Base-by-base conservation (phyloP, 2,888 invertebrate species). In the Cephalotes varians region DNA sequence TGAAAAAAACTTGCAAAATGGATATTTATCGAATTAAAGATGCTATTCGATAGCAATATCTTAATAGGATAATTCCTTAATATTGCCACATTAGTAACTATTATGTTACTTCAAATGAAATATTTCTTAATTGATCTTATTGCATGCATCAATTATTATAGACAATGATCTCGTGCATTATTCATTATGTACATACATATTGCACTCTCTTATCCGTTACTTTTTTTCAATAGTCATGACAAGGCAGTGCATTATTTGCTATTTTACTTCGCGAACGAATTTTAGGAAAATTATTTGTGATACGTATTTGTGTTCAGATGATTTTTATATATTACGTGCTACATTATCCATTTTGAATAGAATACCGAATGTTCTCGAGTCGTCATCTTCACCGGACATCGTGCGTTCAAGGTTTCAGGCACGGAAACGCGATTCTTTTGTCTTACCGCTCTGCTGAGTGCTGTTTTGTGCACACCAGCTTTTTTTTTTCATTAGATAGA, bases 371-470 rank as follows among this genome's bases (percentile, higher is more conserved):
- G 88, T 88, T 72, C 64, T 65, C 69, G 64, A 87, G 82, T 85
- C 74, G 90, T 90, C 90, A 91, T 90, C 86, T 90, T 89, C 85
- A 72, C 74, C 84, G 69, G 71, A 64, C 31, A 28, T 76, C n/a
- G 28, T 51, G 34, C 49, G 49, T 54, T 37, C 25, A 25, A 69
- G 51, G 18, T 31, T 37, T 64, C 84, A 54, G 18, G 54, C 54
- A 71, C 25, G 54, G 37, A 51, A 71, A 84, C 79, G 85, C 87
- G 89, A 91, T 91, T 92, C 90, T 91, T 91, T 92, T 92, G 92
- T 92, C 88, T 92, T 90, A 87, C 91, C 91, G 91, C 91, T 92
- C 90, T 85, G 90, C 67, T 90, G 91, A 86, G 83, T 87, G 81
- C 86, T 67, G 71, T 74, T 67, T 25, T 62, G 34, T 28, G 54